Evolutionary conservation across 2,113 vertebrate genomes (phyloP).

Genomic region (Sula dactylatra): DNA sequence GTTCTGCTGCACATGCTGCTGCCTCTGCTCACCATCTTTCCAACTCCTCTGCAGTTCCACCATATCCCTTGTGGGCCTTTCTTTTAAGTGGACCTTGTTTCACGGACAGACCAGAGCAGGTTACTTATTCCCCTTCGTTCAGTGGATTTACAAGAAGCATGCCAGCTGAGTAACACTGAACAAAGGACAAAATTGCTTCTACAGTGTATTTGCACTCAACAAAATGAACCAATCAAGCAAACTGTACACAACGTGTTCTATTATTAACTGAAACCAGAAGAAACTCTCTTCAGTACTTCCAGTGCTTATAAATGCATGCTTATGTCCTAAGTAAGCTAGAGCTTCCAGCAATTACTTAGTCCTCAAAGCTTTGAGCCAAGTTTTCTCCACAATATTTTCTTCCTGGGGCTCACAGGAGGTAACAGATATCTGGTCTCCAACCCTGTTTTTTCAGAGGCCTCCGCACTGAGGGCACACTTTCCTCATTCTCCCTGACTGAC

Average conservation of each 20-base stretch:
- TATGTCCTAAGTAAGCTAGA: neutral
- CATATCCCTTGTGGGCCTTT: fast-evolving
- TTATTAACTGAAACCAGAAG: conserved; percentile 23
- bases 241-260: neutral
- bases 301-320: neutral
- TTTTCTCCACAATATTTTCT: neutral
- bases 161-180: neutral
- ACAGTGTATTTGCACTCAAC: neutral
- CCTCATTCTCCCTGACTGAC: neutral
- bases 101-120: neutral
- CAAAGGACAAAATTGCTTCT: neutral
- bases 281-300: neutral
- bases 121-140: neutral
- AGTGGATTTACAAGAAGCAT: neutral
- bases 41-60: neutral
- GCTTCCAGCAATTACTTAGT: neutral
- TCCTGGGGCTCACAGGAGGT: neutral
- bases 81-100: neutral
- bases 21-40: neutral
- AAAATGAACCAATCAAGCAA: conserved; percentile 26
- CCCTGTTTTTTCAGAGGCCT: neutral
- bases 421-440: neutral
- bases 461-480: neutral
- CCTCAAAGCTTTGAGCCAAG: neutral
- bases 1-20: neutral